Evolutionary conservation across 2,888 invertebrate genomes (phyloP).

Genomic region (Pterostichus madidus): DNA sequence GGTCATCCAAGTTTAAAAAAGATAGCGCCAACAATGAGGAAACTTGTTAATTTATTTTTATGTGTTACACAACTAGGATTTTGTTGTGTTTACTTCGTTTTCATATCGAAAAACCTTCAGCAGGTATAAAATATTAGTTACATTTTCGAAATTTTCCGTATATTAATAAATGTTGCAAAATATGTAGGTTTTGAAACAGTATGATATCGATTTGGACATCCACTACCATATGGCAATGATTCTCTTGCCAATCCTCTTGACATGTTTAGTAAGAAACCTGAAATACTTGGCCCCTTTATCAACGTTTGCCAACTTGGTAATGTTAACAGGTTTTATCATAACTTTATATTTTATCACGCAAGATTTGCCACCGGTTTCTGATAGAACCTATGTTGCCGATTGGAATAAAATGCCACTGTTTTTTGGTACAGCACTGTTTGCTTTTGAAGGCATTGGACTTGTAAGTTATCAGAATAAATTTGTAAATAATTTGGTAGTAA

Average conservation of each 20-base stretch:
- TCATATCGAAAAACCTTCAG: constrained; percentile 92
- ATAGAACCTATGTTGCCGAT: constrained; percentile 82
- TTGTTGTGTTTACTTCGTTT: constrained; percentile 98
- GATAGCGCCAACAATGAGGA: constrained; percentile 83
- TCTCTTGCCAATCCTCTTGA: constrained; percentile 85
- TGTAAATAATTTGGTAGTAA: not conserved
- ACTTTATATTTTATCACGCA: constrained; percentile 88
- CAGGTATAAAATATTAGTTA: constrained; percentile 79
- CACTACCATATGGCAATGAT: constrained; percentile 87
- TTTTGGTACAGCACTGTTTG: constrained; percentile 97
- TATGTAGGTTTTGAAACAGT: constrained; percentile 84
- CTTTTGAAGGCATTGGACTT: constrained; percentile 97
- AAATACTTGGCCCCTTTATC: constrained; percentile 89
- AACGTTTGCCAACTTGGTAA: constrained; percentile 87
- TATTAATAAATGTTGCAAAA: constrained; percentile 39
- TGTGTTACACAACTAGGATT: constrained; percentile 98
- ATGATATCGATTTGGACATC: constrained; percentile 82
- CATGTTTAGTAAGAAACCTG: constrained; percentile 88
- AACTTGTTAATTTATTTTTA: constrained; percentile 90
- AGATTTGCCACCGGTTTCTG: constrained; percentile 83
- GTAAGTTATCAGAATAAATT: constrained; percentile 78
- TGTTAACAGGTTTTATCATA: constrained; percentile 86
- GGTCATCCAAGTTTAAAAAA: constrained; percentile 84
- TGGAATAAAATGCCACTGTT: constrained; percentile 87
- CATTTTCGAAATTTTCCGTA: constrained; percentile 46